Conservation (phyloP, 2,888 invertebrate species). For the Aphodius sticticus region DNA sequence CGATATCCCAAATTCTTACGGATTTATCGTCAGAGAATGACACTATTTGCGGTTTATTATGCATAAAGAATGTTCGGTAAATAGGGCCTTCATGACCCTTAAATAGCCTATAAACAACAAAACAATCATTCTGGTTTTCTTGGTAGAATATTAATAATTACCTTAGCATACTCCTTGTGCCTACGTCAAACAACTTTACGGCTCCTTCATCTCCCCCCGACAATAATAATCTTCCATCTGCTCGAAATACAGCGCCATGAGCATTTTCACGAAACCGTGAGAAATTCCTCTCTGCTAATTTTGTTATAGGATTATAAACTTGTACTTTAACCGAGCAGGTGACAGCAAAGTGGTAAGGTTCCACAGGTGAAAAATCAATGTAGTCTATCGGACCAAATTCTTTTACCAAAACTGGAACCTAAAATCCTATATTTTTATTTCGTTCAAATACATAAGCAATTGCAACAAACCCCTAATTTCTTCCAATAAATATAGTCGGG, state of each 20-base stretch:
- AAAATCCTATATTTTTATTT: conserved; percentile 43
- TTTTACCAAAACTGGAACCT: conserved; percentile 88
- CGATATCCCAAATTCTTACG: conserved; percentile 90
- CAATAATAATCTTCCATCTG: conserved; percentile 82
- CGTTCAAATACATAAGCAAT: neutral
- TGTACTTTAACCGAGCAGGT: conserved; percentile 90
- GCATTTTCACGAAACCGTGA: conserved; percentile 84
- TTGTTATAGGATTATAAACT: conserved; percentile 87
- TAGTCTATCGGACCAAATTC: conserved; percentile 93
- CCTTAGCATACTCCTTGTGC: conserved; percentile 78
- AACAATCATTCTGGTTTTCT: neutral
- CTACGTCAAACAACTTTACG: conserved; percentile 88
- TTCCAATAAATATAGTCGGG: conserved; percentile 90
- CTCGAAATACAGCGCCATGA: conserved; percentile 84
- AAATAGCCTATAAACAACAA: conserved; percentile 68
- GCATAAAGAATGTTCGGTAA: conserved; percentile 83
- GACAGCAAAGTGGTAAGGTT: conserved; percentile 91
- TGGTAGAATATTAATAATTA: conserved; percentile 35
- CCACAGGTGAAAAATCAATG: conserved; percentile 87
- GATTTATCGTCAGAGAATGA: conserved; percentile 94
- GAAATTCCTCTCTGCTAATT: conserved; percentile 81
- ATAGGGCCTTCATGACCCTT: conserved; percentile 84
- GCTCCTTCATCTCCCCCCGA: conserved; percentile 91
- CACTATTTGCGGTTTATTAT: conserved; percentile 78
- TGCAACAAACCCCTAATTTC: conserved; percentile 76